These are phyloP conservation scores for Mesochorus sp. DNA, from an alignment of 2,888 invertebrate species.

Conservation along the genomic window DNA sequence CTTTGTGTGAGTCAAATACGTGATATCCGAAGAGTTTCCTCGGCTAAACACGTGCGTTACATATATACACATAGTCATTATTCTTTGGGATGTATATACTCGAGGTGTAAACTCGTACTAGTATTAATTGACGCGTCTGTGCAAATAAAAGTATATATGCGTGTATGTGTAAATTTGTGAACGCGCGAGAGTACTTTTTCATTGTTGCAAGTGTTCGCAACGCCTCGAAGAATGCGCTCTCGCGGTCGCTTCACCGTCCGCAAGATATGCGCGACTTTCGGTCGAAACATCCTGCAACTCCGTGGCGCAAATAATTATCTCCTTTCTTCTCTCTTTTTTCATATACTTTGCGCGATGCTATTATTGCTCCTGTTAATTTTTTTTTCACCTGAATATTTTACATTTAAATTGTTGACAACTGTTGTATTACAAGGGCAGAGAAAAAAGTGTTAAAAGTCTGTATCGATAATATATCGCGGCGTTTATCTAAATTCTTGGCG, in stretches of 20 bases:
- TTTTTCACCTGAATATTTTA: background rate
- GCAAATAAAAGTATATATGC: background rate
- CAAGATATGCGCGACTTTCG: slow-evolving; percentile 35
- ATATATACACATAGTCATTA: slow-evolving; percentile 31
- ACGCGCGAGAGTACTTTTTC: slow-evolving; percentile 39
- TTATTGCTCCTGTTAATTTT: background rate
- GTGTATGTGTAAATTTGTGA: slow-evolving; percentile 6
- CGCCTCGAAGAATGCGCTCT: slow-evolving; percentile 51
- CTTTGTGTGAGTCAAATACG: slow-evolving; percentile 36
- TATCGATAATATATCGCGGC: no score
- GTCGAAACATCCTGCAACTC: slow-evolving; percentile 12
- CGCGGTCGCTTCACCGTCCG: slow-evolving; percentile 31
- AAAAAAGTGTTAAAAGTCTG: no score
- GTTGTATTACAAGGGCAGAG: no score
- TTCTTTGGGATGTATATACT: slow-evolving; percentile 2
- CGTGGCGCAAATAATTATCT: slow-evolving; percentile 29
- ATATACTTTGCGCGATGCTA: background rate
- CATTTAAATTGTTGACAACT: no score
- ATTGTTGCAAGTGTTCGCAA: slow-evolving; percentile 51
- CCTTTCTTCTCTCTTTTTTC: background rate
- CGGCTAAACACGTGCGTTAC: no score
- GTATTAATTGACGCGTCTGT: slow-evolving; percentile 20
- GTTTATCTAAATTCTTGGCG: no score
- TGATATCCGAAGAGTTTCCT: slow-evolving; percentile 35
- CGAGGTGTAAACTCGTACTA: slow-evolving; percentile 34